Evolutionary conservation across 2,113 vertebrate species (phyloP).

Genomic region (Columbina picui): DNA sequence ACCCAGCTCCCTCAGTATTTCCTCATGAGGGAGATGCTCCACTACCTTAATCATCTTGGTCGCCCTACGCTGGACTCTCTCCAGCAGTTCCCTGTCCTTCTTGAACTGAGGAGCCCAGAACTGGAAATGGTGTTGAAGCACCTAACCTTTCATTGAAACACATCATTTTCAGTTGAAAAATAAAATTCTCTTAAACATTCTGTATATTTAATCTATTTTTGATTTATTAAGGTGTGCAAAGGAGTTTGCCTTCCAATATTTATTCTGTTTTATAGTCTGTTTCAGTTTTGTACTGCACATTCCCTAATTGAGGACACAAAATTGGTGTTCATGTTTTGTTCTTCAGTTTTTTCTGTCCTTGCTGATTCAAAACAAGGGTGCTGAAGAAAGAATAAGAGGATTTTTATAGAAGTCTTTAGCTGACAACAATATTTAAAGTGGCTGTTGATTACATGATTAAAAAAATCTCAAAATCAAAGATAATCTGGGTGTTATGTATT

Average conservation of each 20-base stretch:
- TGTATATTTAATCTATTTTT: not conserved
- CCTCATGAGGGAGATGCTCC: no score
- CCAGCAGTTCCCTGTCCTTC: no score
- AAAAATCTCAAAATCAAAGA: not conserved
- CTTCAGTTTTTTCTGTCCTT: not conserved
- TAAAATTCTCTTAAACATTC: not conserved
- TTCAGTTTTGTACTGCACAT: not conserved
- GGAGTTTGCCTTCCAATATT: not conserved
- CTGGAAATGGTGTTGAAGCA: not conserved
- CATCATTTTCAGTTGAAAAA: not conserved
- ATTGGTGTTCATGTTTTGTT: conserved; percentile 14
- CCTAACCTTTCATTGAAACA: not conserved
- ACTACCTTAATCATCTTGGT: no score
- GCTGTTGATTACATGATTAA: not conserved
- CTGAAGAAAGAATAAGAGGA: not conserved
- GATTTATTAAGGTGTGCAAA: not conserved
- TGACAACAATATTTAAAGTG: not conserved
- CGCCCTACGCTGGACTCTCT: no score
- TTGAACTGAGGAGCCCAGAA: no score
- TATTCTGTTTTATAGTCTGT: not conserved
- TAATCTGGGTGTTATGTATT: not conserved
- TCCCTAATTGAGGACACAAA: not conserved
- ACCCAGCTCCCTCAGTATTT: no score
- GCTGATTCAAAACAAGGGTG: conserved; percentile 5
- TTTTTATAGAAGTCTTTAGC: not conserved